Conservation (phyloP, 1,140 invertebrate genomes). For the Caenorhabditis inopinata region DNA sequence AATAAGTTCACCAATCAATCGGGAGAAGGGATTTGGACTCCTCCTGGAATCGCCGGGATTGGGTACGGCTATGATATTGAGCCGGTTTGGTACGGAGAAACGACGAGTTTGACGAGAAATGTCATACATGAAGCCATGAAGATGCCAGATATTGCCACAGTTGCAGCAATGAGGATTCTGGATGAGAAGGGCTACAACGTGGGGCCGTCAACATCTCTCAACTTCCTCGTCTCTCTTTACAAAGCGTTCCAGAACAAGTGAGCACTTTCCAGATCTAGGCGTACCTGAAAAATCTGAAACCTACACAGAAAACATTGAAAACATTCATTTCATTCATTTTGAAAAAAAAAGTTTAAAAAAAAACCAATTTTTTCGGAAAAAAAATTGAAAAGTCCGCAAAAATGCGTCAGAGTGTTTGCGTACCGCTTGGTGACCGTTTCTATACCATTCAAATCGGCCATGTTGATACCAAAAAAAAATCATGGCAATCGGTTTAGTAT, state of each 20-base stretch:
- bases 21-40: constrained; percentile 45
- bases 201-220: constrained; percentile 56
- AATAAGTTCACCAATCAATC: constrained; percentile 52
- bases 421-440: too few species aligned
- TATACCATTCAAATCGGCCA: too few species aligned
- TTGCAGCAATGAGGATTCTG: constrained; percentile 53
- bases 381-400: too few species aligned
- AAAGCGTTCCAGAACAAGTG: constrained; percentile 45
- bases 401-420: too few species aligned
- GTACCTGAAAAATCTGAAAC: too few species aligned
- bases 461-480: too few species aligned
- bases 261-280: too few species aligned
- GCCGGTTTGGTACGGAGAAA: constrained; percentile 44
- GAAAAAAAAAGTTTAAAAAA: too few species aligned
- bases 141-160: constrained; percentile 56
- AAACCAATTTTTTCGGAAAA: too few species aligned
- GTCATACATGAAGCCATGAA: constrained; percentile 56
- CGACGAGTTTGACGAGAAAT: constrained; percentile 52
- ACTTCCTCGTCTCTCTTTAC: constrained; percentile 54
- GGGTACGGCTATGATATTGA: constrained; percentile 55
- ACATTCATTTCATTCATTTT: too few species aligned
- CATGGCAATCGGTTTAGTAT: too few species aligned
- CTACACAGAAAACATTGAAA: background rate
- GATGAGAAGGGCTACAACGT: constrained; percentile 43
- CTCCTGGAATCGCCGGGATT: constrained; percentile 55